A percentile compares a stretch with the other conserved stretches of the same genome.
These are phyloP conservation scores for Fragariocoptes setiger DNA, from an alignment of 1,140 invertebrate species.

Conservation along the genomic window DNA sequence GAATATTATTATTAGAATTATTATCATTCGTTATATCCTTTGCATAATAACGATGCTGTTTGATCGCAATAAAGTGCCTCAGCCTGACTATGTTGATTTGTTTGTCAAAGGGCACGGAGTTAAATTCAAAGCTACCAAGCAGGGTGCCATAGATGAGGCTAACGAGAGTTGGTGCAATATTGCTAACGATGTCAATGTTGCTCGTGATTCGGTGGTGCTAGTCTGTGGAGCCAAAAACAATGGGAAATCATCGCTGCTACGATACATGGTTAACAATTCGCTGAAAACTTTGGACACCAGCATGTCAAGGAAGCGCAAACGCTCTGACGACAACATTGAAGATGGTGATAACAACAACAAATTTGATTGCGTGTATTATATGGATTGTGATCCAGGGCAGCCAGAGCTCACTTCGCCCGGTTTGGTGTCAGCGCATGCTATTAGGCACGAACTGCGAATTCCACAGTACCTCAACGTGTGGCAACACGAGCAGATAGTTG, in stretches of 20 bases:
- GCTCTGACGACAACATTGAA: neutral
- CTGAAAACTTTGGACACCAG: neutral
- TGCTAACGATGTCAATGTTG: constrained; percentile 1
- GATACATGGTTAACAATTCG: constrained; percentile 8
- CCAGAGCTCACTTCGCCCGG: constrained; percentile 6
- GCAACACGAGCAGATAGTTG: neutral
- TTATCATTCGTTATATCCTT: too few species aligned
- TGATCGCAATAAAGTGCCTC: too few species aligned
- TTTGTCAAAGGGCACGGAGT: neutral
- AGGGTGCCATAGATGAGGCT: neutral
- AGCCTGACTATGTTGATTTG: neutral
- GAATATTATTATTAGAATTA: too few species aligned
- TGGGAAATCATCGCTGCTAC: constrained; percentile 9
- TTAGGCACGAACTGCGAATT: constrained; percentile 1
- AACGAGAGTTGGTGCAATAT: neutral
- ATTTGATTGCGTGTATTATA: constrained; percentile 1
- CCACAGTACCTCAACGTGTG: constrained; percentile 4
- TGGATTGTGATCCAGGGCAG: constrained; percentile 9
- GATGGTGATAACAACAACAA: neutral
- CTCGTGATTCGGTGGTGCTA: neutral
- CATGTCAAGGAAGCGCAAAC: neutral
- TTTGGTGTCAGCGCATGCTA: neutral
- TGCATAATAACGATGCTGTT: too few species aligned
- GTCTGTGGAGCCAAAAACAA: constrained; percentile 6
- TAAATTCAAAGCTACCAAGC: neutral